phyloP scores from a whole-genome alignment of 2,888 invertebrate genomes.

The Leptothorax acervorum region DNA sequence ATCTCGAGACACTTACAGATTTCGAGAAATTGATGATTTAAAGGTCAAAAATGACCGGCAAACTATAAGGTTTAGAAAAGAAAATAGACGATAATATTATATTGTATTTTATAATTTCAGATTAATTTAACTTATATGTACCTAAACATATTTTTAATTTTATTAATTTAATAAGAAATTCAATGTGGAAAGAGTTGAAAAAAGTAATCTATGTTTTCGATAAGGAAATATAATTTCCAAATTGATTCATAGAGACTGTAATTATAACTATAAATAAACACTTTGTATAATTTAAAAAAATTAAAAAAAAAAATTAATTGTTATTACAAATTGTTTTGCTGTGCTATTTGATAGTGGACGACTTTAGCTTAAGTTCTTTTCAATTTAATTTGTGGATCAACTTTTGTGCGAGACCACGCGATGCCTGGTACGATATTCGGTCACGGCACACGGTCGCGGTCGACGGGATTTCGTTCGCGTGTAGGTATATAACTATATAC shows the following conservation, averaged over 20 bases:
- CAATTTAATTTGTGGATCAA: constrained; percentile 20
- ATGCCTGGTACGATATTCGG: constrained; percentile 49
- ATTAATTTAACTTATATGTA: background rate
- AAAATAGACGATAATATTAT: background rate
- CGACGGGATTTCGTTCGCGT: constrained; percentile 34
- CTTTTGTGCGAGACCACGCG: constrained; percentile 29
- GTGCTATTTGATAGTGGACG: background rate
- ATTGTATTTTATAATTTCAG: background rate
- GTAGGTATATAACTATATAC: background rate
- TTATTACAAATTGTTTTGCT: background rate
- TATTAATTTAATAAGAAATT: background rate
- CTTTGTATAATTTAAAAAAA: background rate
- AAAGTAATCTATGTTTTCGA: background rate
- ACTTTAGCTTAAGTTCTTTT: constrained; percentile 15
- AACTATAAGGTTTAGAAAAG: background rate
- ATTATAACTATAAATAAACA: background rate
- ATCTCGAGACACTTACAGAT: background rate
- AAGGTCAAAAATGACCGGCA: background rate
- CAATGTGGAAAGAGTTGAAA: background rate
- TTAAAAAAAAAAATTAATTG: background rate
- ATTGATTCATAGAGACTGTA: background rate
- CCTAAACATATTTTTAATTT: background rate
- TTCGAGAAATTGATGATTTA: background rate
- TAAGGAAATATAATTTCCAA: background rate
- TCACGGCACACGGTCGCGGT: constrained; percentile 32